Evolutionary conservation across 2,888 invertebrate genomes (phyloP), one percentile per base, ranked within the genome.

Genomic region (Platycheirus albimanus): DNA sequence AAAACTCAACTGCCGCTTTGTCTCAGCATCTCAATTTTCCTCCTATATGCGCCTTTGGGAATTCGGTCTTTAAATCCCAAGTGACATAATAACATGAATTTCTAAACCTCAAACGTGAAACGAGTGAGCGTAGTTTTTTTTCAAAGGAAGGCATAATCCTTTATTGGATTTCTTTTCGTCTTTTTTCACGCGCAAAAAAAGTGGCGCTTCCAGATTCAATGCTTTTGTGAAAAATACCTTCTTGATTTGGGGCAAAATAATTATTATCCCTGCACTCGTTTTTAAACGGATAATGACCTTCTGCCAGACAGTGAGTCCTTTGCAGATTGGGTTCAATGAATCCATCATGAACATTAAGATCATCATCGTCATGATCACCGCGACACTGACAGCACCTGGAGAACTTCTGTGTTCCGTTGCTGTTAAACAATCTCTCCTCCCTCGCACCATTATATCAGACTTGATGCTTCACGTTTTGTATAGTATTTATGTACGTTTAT

Each of bases 201-300:
- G 36, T 58, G 56, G 56, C 41, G 41, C 41, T 41, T 24, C 30
- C 30, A 33, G 1, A 3, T 3, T 33, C 30, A 10, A 38, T 6
- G 15, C 10, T 3, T n/a, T n/a, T n/a, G n/a, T 30, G 4, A 30
- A 4, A 11, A 10, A 41, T 45, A 66, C 43, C 56, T 45, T 30
- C 43, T 17, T 61, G 61, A 61, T 30, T 66, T 72, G 49, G 72
- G 58, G 45, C 47, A 79, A 45, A 45, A 51, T 56, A n/a, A n/a
- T n/a, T n/a, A 74, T 51, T 49, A 15, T 63, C 30, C 43, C 41
- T 43, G 64, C 28, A 41, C 61, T 77, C 24, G 63, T 71, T 81
- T 24, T 54, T 49, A 63, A 72, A 71, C 67, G 81, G 76, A 67
- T 71, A 81, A 71, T 77, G 77, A 81, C 76, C 81, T 77, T 54